Evolutionary conservation across 2,888 invertebrate genomes (phyloP).

Genomic region (Euphydryas editha): DNA sequence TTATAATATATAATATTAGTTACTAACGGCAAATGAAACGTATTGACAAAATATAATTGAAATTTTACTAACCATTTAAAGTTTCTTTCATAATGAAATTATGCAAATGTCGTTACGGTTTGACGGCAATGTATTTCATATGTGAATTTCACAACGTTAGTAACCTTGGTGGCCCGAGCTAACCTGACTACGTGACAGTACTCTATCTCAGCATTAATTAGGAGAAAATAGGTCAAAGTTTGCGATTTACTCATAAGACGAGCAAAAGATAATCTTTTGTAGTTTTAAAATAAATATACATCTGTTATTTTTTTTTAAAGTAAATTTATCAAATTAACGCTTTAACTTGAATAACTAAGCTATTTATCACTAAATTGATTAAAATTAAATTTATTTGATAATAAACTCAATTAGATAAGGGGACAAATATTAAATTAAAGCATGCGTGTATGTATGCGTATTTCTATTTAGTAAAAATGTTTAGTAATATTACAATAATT

Average conservation of each 20-base stretch:
- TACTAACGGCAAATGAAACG: slow-evolving; percentile 44
- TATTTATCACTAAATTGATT: too few species aligned
- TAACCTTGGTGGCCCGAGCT: slow-evolving; percentile 45
- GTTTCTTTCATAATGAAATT: slow-evolving; percentile 58
- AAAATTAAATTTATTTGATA: background rate
- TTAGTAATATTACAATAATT: too few species aligned
- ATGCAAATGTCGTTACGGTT: slow-evolving; percentile 57
- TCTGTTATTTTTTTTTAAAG: background rate
- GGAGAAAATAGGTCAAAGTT: slow-evolving; percentile 46
- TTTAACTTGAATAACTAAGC: too few species aligned
- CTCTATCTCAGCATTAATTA: slow-evolving; percentile 47
- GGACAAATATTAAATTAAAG: too few species aligned
- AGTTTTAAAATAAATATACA: background rate
- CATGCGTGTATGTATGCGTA: too few species aligned
- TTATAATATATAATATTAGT: too few species aligned
- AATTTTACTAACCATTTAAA: slow-evolving; percentile 44
- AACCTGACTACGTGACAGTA: slow-evolving; percentile 60
- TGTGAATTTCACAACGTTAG: slow-evolving; percentile 54
- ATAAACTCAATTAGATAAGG: background rate
- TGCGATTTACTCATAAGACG: slow-evolving; percentile 28
- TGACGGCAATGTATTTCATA: slow-evolving; percentile 52
- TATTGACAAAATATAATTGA: slow-evolving; percentile 47
- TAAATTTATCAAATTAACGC: background rate
- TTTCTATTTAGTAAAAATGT: too few species aligned
- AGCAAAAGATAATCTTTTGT: slow-evolving; percentile 25